Conservation (phyloP, 2,888 invertebrate species). For the Drosophila anomalata region DNA sequence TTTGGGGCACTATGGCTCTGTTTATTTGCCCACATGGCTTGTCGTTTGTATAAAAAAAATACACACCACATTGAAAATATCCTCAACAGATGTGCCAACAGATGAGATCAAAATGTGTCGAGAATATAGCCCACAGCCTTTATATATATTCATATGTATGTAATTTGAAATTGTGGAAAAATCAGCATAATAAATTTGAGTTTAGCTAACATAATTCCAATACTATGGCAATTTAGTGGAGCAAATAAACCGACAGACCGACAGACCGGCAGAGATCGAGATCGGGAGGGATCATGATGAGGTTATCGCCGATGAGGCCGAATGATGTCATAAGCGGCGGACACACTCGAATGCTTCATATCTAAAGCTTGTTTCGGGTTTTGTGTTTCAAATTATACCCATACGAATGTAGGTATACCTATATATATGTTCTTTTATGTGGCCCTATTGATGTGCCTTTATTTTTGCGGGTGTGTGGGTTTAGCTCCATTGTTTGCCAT, state of each 20-base stretch:
- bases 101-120: constrained; percentile 43
- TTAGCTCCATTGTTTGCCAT: constrained; percentile 63
- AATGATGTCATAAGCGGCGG: constrained; percentile 70
- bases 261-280: constrained; percentile 11
- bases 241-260: constrained; percentile 25
- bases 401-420: constrained; percentile 2
- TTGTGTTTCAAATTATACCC: constrained; percentile 57
- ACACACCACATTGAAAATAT: constrained; percentile 28
- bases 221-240: constrained; percentile 21
- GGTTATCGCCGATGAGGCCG: constrained; percentile 41
- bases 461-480: constrained; percentile 22
- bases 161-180: constrained; percentile 45
- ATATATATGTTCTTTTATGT: constrained; percentile 27
- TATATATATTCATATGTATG: constrained; percentile 11
- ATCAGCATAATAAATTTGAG: constrained; percentile 33
- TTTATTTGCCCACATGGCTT: constrained; percentile 51
- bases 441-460: constrained; percentile 16
- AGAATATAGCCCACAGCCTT: not conserved
- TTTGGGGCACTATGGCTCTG: constrained; percentile 37
- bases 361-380: constrained; percentile 54
- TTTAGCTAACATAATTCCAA: constrained; percentile 40
- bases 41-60: constrained; percentile 34
- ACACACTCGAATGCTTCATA: constrained; percentile 68
- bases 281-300: constrained; percentile 40
- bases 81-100: constrained; percentile 59